Evolutionary conservation across 2,113 vertebrate genomes (phyloP).

Genomic region (Vimba vimba): DNA sequence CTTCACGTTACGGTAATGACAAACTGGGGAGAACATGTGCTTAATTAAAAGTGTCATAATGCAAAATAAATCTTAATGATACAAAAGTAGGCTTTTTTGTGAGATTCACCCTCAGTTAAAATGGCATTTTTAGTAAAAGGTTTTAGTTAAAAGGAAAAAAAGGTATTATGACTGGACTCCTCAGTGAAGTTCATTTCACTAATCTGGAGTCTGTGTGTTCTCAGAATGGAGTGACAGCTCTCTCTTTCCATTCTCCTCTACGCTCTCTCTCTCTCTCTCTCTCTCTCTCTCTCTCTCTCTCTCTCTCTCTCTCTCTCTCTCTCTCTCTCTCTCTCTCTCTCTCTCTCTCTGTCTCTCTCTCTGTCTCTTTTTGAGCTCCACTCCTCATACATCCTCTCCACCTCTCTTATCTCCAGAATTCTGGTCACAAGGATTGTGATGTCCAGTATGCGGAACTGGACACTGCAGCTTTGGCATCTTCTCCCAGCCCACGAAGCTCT

Average conservation of each 20-base stretch:
- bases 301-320: constrained; percentile 49
- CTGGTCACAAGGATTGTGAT: constrained; percentile 86
- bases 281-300: not conserved
- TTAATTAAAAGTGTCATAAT: not conserved
- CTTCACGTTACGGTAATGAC: not conserved
- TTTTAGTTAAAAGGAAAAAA: not conserved
- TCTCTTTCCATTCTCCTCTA: not conserved
- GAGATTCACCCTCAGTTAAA: not conserved
- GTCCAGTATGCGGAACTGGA: constrained; percentile 94
- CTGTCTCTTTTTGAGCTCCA: constrained; percentile 47
- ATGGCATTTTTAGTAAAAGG: not conserved
- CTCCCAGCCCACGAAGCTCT: constrained; percentile 80
- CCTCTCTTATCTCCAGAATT: constrained; percentile 88
- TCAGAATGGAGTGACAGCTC: not conserved
- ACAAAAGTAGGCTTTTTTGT: not conserved
- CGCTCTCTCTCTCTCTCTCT: constrained; percentile 51
- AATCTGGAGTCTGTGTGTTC: not conserved
- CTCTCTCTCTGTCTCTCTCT: constrained; percentile 51
- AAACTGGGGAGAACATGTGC: not conserved
- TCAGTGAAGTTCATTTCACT: constrained; percentile 8
- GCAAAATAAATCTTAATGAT: not conserved
- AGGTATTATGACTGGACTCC: not conserved
- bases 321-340: not conserved
- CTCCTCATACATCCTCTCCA: constrained; percentile 72
- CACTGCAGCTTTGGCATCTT: constrained; percentile 86